Conservation (phyloP, 2,888 invertebrate species). For the Caenorhabditis wallacei region DNA sequence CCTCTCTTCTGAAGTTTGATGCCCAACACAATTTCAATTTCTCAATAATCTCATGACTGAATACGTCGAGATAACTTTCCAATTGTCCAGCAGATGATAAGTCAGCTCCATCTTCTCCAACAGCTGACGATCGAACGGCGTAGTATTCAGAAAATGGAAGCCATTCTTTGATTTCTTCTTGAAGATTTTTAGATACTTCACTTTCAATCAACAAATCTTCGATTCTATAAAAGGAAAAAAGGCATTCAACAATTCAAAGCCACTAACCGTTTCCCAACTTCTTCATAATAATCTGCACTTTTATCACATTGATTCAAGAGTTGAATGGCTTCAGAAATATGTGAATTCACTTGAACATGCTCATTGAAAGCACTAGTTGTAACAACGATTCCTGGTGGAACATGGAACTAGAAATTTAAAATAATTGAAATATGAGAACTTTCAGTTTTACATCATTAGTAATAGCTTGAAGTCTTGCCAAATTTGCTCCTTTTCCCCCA, state of each 20-base stretch:
- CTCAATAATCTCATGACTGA: constrained; percentile 71
- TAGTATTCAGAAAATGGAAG: constrained; percentile 49
- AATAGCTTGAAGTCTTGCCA: constrained; percentile 87
- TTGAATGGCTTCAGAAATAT: constrained; percentile 46
- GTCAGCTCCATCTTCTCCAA: constrained; percentile 90
- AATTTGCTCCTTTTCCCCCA: constrained; percentile 90
- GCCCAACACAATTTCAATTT: constrained; percentile 90
- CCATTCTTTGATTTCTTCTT: constrained; percentile 34
- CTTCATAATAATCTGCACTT: constrained; percentile 38
- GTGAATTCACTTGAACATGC: constrained; percentile 64
- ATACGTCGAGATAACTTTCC: constrained; percentile 89
- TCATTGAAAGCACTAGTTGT: constrained; percentile 73
- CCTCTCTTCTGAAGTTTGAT: constrained; percentile 89
- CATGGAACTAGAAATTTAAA: constrained; percentile 69
- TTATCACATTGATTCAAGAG: constrained; percentile 36
- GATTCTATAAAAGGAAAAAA: constrained; percentile 34
- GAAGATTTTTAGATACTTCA: constrained; percentile 19
- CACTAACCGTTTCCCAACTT: constrained; percentile 41
- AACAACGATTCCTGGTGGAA: constrained; percentile 77
- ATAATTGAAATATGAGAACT: background rate
- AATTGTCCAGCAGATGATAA: constrained; percentile 92
- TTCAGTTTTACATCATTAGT: constrained; percentile 66
- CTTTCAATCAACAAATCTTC: constrained; percentile 34
- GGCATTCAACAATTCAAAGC: no score
- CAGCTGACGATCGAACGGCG: constrained; percentile 84